Base-by-base conservation (phyloP, 2,113 vertebrate genomes). In the Corydoras sp. region DNA sequence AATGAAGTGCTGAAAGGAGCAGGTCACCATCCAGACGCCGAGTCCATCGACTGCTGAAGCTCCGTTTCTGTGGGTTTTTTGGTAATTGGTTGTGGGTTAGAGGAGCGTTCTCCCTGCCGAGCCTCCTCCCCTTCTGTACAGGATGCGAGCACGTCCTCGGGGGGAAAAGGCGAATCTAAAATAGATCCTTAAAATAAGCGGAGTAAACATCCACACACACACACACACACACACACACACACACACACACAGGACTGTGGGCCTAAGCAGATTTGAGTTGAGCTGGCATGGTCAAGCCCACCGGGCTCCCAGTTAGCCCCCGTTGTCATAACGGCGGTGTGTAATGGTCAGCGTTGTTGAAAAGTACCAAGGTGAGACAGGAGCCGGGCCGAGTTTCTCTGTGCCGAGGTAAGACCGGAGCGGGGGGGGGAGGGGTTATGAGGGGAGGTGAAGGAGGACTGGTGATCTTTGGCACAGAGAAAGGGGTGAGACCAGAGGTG, bases 251-350 rank as follows among this genome's bases (percentile, higher is more conserved):
- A 81, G 83, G 85, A 84, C 58, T 83, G 84, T 81, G 73, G 86
- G 84, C 88, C 84, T 85, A 83, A 85, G 85, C 87, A 88, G 82
- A 86, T 85, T 88, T 88, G 85, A 90, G 86, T 89, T 86, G 89
- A 85, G 83, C 85, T 86, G 87, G 87, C 86, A 86, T 87, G 85
- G 88, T 86, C 83, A 84, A 84, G 85, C 83, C 81, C 82, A 85
- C 84, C 73, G 78, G 82, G 80, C 82, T 83, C 84, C 88, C 84
- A 85, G 81, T 76, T 73, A 79, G 83, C 86, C 85, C 84, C 85
- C 84, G 81, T 73, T 58, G 81, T 85, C 83, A 85, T 83, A 69
- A 85, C 74, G 65, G 76, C 81, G 81, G 54, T 76, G 69, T 79
- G 79, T 76, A 35, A 8, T 65, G 69, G 71, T 75, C 81, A 73